These are phyloP conservation scores for Rhabdornis inornatus DNA, from an alignment of 2,113 vertebrate species.

Conservation along the genomic window DNA sequence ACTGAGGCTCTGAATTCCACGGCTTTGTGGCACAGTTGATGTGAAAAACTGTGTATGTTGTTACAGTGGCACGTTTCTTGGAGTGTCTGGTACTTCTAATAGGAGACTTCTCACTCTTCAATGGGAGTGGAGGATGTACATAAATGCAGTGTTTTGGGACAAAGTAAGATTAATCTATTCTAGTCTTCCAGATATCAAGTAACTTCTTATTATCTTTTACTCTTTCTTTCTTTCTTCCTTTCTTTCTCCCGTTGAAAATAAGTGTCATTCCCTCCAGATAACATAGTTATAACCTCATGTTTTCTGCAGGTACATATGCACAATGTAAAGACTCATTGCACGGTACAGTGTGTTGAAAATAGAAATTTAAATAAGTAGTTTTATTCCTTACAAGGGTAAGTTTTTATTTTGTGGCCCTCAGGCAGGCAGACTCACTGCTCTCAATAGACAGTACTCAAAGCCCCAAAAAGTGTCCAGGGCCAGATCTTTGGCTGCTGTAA, in stretches of 20 bases:
- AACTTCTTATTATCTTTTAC: conserved; percentile 60
- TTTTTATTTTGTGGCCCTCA: conserved; percentile 30
- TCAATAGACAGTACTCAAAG: conserved; percentile 60
- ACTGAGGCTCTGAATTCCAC: conserved; percentile 41
- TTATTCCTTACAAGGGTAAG: conserved; percentile 56
- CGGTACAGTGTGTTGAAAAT: conserved; percentile 62
- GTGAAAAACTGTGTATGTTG: conserved; percentile 47
- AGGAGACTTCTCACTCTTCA: conserved; percentile 10
- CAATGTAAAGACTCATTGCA: conserved; percentile 68
- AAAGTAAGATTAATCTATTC: conserved; percentile 53
- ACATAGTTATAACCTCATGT: conserved; percentile 50
- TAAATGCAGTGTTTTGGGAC: conserved; percentile 46
- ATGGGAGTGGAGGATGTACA: conserved; percentile 4
- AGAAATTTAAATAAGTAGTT: conserved; percentile 49
- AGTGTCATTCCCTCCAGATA: conserved; percentile 53
- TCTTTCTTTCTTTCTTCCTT: conserved; percentile 31
- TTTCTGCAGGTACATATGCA: conserved; percentile 71
- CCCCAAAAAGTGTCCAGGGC: conserved; percentile 37
- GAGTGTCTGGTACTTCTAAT: conserved; percentile 58
- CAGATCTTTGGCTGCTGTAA: conserved; percentile 55
- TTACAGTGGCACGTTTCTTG: conserved; percentile 46
- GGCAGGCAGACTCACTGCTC: conserved; percentile 60
- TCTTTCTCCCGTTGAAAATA: conserved; percentile 44
- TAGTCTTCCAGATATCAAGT: conserved; percentile 69
- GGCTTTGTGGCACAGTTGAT: conserved; percentile 45